These are phyloP conservation scores for Setophaga petechia DNA, from an alignment of 2,113 vertebrate species.

Conservation along the genomic window DNA sequence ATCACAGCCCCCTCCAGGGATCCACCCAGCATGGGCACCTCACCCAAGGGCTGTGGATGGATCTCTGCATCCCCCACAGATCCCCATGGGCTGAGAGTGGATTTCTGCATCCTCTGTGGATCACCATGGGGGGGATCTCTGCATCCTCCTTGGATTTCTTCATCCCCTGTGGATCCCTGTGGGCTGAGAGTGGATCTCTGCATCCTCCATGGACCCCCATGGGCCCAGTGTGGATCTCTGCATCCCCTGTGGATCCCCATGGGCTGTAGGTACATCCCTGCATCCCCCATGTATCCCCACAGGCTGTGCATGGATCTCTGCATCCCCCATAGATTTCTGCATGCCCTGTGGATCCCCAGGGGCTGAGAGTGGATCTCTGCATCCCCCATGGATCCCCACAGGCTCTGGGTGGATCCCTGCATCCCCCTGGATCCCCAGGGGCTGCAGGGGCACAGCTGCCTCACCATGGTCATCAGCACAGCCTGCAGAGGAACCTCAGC, in stretches of 20 bases:
- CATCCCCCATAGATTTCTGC: too few species aligned
- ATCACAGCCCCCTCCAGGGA: not conserved
- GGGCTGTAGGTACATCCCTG: not conserved
- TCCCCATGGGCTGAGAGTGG: rapidly evolving
- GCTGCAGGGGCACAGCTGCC: not conserved
- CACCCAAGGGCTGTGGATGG: rapidly evolving
- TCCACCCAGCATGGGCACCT: rapidly evolving
- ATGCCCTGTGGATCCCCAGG: rapidly evolving
- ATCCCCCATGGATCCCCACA: too few species aligned
- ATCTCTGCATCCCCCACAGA: not conserved
- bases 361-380: not conserved
- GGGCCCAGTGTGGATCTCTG: not conserved
- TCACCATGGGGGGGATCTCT: not conserved
- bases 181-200: not conserved
- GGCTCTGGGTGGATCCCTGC: not conserved
- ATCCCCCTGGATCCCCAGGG: not conserved
- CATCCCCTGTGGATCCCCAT: not conserved
- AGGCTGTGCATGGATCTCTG: not conserved
- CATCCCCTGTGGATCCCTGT: not conserved
- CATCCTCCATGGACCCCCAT: not conserved
- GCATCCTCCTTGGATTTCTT: not conserved
- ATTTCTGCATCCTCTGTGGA: not conserved
- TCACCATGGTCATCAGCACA: rapidly evolving
- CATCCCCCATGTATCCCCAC: too few species aligned
- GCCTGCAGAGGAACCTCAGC: not conserved